Evolutionary conservation across 1,140 invertebrate species (phyloP).

Genomic region (Himalopsyche phryganea): DNA sequence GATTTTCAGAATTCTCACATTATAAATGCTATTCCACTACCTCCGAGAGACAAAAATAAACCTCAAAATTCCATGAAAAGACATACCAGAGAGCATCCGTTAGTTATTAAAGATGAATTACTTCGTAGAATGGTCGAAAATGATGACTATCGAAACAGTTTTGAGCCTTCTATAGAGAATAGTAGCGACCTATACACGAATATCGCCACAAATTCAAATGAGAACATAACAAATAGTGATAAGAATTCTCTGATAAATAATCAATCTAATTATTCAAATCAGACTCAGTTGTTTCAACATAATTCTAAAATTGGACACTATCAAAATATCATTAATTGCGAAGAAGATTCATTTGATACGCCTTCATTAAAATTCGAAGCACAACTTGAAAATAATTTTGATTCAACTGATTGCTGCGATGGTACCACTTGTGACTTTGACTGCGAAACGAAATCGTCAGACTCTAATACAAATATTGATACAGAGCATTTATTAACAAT

Average conservation of each 20-base stretch:
- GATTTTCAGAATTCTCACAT: constrained; percentile 41
- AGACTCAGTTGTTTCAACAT: not conserved
- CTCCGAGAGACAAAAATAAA: constrained; percentile 75
- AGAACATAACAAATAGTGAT: no score
- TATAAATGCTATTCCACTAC: constrained; percentile 75
- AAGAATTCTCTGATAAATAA: no score
- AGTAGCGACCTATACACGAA: not conserved
- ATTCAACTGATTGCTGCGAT: constrained; percentile 23
- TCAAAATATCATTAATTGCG: constrained; percentile 13
- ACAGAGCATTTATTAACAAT: not conserved
- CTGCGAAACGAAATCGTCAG: constrained; percentile 2
- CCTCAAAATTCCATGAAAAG: constrained; percentile 64
- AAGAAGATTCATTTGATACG: constrained; percentile 26
- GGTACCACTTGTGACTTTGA: constrained; percentile 6
- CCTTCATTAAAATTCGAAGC: constrained; percentile 30
- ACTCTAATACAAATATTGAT: not conserved
- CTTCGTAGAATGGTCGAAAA: constrained; percentile 12
- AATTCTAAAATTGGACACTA: constrained; percentile 8
- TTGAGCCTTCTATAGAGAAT: no score
- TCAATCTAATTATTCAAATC: no score
- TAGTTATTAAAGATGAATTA: constrained; percentile 71
- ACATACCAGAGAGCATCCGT: constrained; percentile 82
- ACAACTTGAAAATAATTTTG: constrained; percentile 27
- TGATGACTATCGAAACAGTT: no score
- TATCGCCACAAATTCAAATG: not conserved